A percentile compares a stretch with the other conserved stretches of the same genome.
These are phyloP conservation scores for Drosophila mettleri DNA, from an alignment of 2,888 invertebrate species.

Conservation along the genomic window DNA sequence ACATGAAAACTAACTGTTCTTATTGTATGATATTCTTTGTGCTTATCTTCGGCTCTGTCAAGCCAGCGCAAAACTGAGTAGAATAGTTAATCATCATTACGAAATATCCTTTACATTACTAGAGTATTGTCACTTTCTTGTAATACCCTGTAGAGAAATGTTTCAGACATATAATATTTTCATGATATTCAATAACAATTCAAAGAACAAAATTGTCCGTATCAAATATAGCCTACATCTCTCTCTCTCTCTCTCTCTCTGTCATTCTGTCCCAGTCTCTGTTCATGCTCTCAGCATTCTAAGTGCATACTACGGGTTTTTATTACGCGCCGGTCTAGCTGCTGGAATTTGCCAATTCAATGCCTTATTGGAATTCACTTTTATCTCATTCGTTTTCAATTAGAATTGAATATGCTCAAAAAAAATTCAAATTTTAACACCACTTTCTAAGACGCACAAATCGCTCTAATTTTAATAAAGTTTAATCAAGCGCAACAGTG, in stretches of 20 bases:
- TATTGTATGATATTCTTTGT: background rate
- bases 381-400: background rate
- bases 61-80: background rate
- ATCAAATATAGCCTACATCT: background rate
- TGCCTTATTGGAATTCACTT: background rate
- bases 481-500: slow-evolving; percentile 2
- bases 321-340: background rate
- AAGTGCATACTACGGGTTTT: background rate
- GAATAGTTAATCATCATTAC: background rate
- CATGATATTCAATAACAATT: too few relatives aligned
- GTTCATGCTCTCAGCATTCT: too few relatives aligned
- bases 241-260: too few relatives aligned
- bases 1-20: slow-evolving; percentile 5
- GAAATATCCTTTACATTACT: background rate
- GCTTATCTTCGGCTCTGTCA: background rate
- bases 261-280: too few relatives aligned
- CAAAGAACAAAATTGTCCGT: background rate
- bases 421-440: background rate
- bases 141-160: background rate
- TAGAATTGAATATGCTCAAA: background rate
- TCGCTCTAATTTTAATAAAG: background rate
- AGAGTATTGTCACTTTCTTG: background rate
- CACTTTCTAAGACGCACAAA: background rate
- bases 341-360: background rate
- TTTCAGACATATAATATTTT: too few relatives aligned